phyloP scores from a whole-genome alignment of 2,797 vertebrate species.

The Phalloptychus januarius region DNA sequence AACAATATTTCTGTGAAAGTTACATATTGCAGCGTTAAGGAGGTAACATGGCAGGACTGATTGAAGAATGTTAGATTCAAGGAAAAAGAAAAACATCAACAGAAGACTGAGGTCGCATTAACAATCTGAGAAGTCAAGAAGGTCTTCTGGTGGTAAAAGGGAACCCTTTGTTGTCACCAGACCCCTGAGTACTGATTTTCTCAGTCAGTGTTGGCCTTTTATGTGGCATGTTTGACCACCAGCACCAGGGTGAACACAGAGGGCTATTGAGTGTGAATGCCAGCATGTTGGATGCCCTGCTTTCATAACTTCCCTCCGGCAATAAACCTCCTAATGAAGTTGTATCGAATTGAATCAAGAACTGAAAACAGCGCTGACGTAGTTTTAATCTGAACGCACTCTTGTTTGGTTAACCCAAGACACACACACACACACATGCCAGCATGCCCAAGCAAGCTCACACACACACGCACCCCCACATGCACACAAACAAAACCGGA shows the following conservation, averaged over 20 bases:
- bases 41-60: not conserved
- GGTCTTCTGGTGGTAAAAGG: slow-evolving; percentile 1
- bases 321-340: slow-evolving; percentile 43
- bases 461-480: slow-evolving; percentile 7
- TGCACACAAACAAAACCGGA: not conserved
- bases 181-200: slow-evolving; percentile 15
- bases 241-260: slow-evolving; percentile 42
- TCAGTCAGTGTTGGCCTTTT: slow-evolving; percentile 25
- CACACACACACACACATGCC: not conserved
- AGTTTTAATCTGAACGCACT: slow-evolving; percentile 35
- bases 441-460: slow-evolving; percentile 5
- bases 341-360: slow-evolving; percentile 47
- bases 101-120: not conserved
- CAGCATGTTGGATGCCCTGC: slow-evolving; percentile 22
- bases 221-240: slow-evolving; percentile 33
- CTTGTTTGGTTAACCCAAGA: slow-evolving; percentile 28
- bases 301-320: slow-evolving; percentile 43
- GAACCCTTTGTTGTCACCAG: slow-evolving; percentile 12
- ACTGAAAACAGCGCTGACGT: slow-evolving; percentile 33
- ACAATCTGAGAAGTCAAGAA: not conserved
- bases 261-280: slow-evolving; percentile 39
- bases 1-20: too few species aligned
- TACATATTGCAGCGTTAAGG: not conserved
- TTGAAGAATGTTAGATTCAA: not conserved
- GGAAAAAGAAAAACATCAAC: not conserved